Evolutionary conservation across 2,797 vertebrate genomes (phyloP).

Genomic region (Enteromius fasciolatus): DNA sequence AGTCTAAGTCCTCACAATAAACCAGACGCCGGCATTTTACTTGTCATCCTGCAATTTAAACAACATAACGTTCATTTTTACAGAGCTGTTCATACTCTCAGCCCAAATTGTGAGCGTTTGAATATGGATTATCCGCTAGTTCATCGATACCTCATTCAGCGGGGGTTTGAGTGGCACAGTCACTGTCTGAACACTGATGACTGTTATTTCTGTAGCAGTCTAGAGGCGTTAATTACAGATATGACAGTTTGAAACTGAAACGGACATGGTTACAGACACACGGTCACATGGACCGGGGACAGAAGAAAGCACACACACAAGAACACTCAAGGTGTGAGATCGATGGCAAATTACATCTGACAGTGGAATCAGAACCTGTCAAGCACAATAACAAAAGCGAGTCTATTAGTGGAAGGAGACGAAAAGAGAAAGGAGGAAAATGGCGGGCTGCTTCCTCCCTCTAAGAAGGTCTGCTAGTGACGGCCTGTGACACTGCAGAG

Average conservation of each 20-base stretch:
- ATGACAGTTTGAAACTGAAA: conserved; percentile 44
- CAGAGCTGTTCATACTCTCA: neutral
- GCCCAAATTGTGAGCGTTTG: conserved; percentile 13
- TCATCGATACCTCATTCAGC: conserved; percentile 52
- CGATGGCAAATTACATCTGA: conserved; percentile 89
- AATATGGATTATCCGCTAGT: conserved; percentile 31
- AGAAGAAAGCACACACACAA: conserved; percentile 26
- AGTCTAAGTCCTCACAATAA: conserved; percentile 11
- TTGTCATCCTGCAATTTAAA: conserved; percentile 34
- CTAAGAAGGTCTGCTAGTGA: neutral
- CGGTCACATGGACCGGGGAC: neutral
- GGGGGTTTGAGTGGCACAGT: conserved; percentile 27
- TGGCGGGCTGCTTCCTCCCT: conserved; percentile 22
- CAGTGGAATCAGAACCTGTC: conserved; percentile 89
- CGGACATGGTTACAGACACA: neutral
- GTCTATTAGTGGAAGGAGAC: conserved; percentile 80
- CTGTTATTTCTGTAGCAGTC: conserved; percentile 52
- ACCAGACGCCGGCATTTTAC: conserved; percentile 1
- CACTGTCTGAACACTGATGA: conserved; percentile 43
- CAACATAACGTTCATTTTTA: conserved; percentile 26
- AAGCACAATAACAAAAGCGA: conserved; percentile 85
- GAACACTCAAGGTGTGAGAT: conserved; percentile 73
- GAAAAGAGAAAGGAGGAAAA: conserved; percentile 62
- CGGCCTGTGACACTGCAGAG: neutral
- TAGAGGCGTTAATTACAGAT: conserved; percentile 53